Evolutionary conservation across 1,140 invertebrate species (phyloP), one percentile per base, ranked within the genome.

Genomic region (Megalonaias nervosa): DNA sequence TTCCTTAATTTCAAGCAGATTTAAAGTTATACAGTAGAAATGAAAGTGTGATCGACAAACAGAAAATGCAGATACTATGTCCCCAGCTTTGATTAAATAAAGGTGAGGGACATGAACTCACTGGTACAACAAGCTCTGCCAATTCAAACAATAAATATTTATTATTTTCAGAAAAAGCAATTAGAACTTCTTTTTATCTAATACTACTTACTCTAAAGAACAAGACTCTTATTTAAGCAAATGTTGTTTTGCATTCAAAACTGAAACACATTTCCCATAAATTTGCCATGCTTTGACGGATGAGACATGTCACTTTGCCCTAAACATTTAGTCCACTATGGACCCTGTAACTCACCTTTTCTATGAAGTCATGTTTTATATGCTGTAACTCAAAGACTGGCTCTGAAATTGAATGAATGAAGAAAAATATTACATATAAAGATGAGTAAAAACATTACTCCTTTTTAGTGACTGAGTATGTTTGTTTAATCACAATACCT

Each of bases 361-460:
- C 88, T 82, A 86, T 83, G 69, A 84, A 89, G 77, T 86, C 86
- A 80, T 88, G 84, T 75, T 89, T 89, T 14, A 86, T 71, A 67
- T 83, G 83, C 16, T 84, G 70, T 12, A 89, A 72, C 23, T 84
- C 68, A 71, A 84, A 84, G 5, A 85, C 83, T 57, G 85, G 82
- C 61, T 87, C 88, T 89, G 81, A 71, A 86, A 84, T 11, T 48
- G 11, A 48, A 48, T 48, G 6, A 48, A 48, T 11, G 38, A 19
- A 65, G 23, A 61, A 77, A 66, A 61, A 23, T 21, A 17, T 21
- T 17, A 67, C 4, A 67, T 67, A 15, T 23, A 67, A 21, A 67
- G 17, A 31, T 67, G 13, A 67, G 26, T 23, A 67, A 5, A 67
- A 67, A 11, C 23, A 6, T 62, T 62, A 62, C 23, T 14, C 11